Evolutionary conservation across 2,113 vertebrate species (phyloP).

Genomic region (Brachypteracias leptosomus): DNA sequence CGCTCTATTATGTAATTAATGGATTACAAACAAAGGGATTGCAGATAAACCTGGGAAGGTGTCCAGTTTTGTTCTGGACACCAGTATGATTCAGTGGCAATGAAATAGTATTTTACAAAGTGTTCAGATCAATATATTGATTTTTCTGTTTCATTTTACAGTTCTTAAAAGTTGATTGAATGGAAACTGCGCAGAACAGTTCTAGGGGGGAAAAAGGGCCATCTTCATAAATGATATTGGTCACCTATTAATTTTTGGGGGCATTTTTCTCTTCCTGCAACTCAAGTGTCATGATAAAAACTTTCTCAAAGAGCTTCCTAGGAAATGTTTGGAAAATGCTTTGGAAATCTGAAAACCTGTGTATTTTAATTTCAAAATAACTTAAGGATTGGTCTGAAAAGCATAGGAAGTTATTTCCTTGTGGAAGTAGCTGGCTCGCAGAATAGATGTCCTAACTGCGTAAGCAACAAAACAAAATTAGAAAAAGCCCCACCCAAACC

Average conservation of each 20-base stretch:
- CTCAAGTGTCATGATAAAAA: not conserved
- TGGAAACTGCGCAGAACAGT: not conserved
- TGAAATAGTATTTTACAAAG: not conserved
- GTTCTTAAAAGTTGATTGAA: not conserved
- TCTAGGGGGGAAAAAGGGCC: fast-evolving
- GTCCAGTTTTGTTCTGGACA: not conserved
- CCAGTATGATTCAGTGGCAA: not conserved
- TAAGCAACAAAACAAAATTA: not conserved
- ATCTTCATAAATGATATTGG: not conserved
- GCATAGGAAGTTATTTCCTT: not conserved
- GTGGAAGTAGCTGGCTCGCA: not conserved
- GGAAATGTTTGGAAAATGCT: not conserved
- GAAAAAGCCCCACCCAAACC: fast-evolving
- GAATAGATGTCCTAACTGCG: not conserved
- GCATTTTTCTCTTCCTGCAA: not conserved
- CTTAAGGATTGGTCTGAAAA: not conserved
- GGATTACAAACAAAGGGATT: not conserved
- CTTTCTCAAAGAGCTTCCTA: not conserved
- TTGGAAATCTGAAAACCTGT: not conserved
- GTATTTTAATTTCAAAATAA: not conserved
- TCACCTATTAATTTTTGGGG: not conserved
- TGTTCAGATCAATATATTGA: not conserved
- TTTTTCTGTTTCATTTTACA: not conserved
- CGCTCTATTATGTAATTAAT: not conserved
- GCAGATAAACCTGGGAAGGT: not conserved